Base-by-base conservation (phyloP, 2,797 vertebrate species). In the Alca torda region DNA sequence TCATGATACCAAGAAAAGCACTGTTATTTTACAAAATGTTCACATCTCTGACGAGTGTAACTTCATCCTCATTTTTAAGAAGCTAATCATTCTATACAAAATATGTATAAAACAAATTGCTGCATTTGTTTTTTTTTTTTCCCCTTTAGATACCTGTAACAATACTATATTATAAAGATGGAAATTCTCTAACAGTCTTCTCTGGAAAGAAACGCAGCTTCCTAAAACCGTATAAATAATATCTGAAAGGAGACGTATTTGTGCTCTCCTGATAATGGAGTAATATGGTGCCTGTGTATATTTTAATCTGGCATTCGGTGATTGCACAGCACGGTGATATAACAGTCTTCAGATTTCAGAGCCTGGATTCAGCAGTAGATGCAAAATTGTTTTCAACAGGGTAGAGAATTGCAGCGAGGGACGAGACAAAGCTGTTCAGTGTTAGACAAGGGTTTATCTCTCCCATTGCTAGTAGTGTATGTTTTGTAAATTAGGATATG, bases 381-480 rank as follows among this genome's bases (percentile, higher is more conserved):
- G 33, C 72, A 76, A 65, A 93, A 91, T 82, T 89, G 43, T 93
- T 94, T 93, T 65, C 74, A 87, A 20, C 63, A 7, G 37, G n/a
- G 67, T 57, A 57, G 79, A 74, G 54, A 33, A 53, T 24, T 61
- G 43, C 54, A 75, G 83, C 0, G 0, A 86, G 75, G 65, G 63
- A 94, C 61, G 83, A 84, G 75, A 75, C 69, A 89, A 90, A 96
- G 77, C 87, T 94, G 25, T 74, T 54, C 61, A 30, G 59, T 84
- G 69, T 94, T 75, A 86, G 83, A 79, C 45, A 73, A 80, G 60
- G 67, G 39, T 95, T 96, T 96, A 72, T 96, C 80, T 87, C 75
- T 60, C 72, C 15, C 25, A 70, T 64, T 95, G 85, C 75, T 53
- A 74, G 64, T 53, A 50, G n/a, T 43, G 60, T 80, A 83, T 43